Evolutionary conservation across 2,113 vertebrate species (phyloP).

Genomic region (Morone chrysops): DNA sequence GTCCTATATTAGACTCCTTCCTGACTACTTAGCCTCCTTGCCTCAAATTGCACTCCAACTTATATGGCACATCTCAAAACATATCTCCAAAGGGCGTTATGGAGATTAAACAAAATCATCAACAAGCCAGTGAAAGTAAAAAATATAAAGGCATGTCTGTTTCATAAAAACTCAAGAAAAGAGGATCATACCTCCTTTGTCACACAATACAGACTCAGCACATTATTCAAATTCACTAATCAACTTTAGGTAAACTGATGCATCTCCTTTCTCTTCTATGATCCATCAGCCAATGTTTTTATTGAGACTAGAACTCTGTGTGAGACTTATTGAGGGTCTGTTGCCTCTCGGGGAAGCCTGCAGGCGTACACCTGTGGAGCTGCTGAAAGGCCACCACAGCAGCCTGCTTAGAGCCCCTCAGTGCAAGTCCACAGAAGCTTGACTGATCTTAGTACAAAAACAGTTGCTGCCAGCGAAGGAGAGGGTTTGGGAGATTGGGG

Average conservation of each 20-base stretch:
- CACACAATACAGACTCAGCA: not conserved
- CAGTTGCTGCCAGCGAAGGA: conserved; percentile 36
- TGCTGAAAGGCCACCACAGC: conserved; percentile 31
- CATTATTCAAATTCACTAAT: conserved; percentile 20
- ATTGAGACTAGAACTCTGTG: conserved; percentile 5
- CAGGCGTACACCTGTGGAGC: conserved; percentile 52
- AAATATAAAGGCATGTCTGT: not conserved
- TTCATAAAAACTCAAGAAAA: not conserved
- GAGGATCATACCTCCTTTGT: not conserved
- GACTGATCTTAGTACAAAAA: conserved; percentile 42
- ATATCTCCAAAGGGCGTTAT: not conserved
- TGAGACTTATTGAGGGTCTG: conserved; percentile 8
- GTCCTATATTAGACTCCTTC: not conserved
- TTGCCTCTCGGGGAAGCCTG: conserved; percentile 30
- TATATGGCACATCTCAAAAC: not conserved
- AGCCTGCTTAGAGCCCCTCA: not conserved
- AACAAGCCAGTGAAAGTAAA: not conserved
- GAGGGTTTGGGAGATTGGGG: conserved; percentile 43
- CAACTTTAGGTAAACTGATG: conserved; percentile 17
- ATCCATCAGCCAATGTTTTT: conserved; percentile 25
- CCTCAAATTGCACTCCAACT: conserved; percentile 2
- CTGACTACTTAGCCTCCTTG: not conserved
- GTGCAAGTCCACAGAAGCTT: conserved; percentile 1
- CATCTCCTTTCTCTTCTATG: not conserved
- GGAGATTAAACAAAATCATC: not conserved